These are phyloP conservation scores for Nannospalax galili DNA, from an alignment of 2,113 vertebrate genomes.

Conservation along the genomic window DNA sequence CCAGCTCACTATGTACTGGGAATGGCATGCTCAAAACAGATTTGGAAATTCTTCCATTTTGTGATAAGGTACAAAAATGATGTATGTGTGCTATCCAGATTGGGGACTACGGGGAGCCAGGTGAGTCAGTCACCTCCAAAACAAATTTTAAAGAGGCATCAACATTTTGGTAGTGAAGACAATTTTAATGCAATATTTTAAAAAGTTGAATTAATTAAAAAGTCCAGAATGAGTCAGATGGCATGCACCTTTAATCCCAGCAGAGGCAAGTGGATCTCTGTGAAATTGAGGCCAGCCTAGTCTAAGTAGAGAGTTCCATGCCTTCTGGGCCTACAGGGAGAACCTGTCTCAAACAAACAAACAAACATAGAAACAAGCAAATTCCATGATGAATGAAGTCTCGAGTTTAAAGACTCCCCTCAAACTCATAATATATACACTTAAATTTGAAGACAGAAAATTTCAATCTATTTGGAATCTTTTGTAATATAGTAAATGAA, in stretches of 20 bases:
- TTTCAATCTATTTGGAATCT: constrained; percentile 8
- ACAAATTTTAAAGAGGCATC: background rate
- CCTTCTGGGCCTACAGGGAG: too few species aligned
- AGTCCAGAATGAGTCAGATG: background rate
- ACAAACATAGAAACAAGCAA: too few species aligned
- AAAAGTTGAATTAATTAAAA: constrained; percentile 39
- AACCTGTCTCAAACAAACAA: too few species aligned
- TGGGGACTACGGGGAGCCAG: background rate
- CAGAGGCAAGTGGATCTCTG: too few species aligned
- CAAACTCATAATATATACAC: background rate
- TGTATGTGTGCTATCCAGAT: background rate
- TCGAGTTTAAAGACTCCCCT: background rate
- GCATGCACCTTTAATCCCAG: too few species aligned
- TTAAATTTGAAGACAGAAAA: constrained; percentile 41
- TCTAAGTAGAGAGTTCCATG: too few species aligned
- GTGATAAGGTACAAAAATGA: constrained; percentile 46
- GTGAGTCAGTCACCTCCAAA: background rate
- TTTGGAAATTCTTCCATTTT: background rate
- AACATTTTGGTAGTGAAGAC: constrained; percentile 13
- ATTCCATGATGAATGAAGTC: background rate
- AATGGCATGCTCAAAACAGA: constrained; percentile 24
- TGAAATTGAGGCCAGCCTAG: too few species aligned
- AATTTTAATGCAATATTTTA: background rate
- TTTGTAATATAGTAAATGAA: constrained; percentile 3
- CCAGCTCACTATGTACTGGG: background rate